phyloP scores from a whole-genome alignment of 2,888 invertebrate species.

The Amphipoea oculea region DNA sequence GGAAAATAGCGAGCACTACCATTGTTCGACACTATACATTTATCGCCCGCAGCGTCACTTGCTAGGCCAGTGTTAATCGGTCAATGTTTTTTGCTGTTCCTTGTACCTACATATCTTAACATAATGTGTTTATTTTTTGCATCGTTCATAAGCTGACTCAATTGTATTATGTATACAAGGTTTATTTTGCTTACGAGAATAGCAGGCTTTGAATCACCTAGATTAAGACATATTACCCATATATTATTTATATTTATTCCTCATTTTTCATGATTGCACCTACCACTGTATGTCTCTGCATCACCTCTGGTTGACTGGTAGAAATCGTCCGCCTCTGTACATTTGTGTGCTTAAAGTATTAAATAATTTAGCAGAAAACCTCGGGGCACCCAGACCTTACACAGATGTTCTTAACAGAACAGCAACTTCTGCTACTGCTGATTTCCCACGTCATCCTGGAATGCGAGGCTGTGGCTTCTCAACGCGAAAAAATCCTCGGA shows the following conservation, averaged over 20 bases:
- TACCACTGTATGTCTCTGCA: neutral
- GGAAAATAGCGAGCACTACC: slow-evolving; percentile 51
- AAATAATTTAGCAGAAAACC: neutral
- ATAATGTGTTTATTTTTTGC: slow-evolving; percentile 25
- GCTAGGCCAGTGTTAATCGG: slow-evolving; percentile 27
- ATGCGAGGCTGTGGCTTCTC: too few relatives aligned
- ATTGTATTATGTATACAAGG: slow-evolving; percentile 5
- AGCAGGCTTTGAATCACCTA: neutral
- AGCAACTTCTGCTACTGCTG: neutral
- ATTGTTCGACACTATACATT: slow-evolving; percentile 27
- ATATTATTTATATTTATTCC: too few relatives aligned
- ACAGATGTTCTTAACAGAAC: too few relatives aligned
- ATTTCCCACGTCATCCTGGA: too few relatives aligned
- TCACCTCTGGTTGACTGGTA: neutral
- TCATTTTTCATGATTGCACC: neutral
- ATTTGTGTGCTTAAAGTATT: neutral
- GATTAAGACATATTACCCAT: neutral
- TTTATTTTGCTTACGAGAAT: neutral
- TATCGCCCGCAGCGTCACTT: slow-evolving; percentile 46
- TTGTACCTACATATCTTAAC: neutral
- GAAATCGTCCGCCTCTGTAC: neutral
- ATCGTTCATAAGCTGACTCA: slow-evolving; percentile 1
- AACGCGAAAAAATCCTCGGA: too few relatives aligned
- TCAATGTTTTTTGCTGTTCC: slow-evolving; percentile 30
- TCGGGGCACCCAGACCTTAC: neutral